Conservation (phyloP, 2,113 vertebrate genomes). For the Nothobranchius furzeri region DNA sequence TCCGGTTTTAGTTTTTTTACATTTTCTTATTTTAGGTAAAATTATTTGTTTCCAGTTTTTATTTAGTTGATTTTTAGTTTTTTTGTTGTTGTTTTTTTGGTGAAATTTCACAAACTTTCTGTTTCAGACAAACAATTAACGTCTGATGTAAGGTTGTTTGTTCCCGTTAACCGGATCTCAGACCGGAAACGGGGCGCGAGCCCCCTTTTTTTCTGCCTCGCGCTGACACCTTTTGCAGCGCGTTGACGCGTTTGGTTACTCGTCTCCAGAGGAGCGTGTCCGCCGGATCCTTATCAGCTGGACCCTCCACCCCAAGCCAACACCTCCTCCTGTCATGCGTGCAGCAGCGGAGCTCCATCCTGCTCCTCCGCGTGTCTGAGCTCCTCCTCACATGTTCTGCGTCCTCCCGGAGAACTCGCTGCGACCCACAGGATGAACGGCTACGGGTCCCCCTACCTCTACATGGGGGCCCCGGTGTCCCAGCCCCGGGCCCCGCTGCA, state of each 20-base stretch:
- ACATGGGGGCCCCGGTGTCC: constrained; percentile 92
- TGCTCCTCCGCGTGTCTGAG: constrained; percentile 37
- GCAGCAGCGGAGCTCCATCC: constrained; percentile 58
- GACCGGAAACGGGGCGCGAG: background rate
- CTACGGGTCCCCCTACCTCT: constrained; percentile 94
- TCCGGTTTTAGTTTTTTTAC: too few relatives aligned
- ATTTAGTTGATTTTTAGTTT: too few relatives aligned
- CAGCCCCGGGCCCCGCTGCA: constrained; percentile 91
- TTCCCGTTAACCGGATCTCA: background rate
- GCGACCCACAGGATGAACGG: constrained; percentile 84
- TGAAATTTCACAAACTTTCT: too few relatives aligned
- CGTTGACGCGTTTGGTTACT: constrained; percentile 69
- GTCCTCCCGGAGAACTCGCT: constrained; percentile 25
- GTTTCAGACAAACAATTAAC: too few relatives aligned
- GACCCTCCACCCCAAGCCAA: constrained; percentile 58
- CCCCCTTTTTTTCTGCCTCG: background rate
- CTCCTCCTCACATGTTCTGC: constrained; percentile 23
- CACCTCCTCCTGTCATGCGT: constrained; percentile 68
- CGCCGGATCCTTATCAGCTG: constrained; percentile 68
- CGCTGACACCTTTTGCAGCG: constrained; percentile 28
- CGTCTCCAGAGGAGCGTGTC: constrained; percentile 66
- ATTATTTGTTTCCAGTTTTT: too few relatives aligned
- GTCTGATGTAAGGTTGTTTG: too few relatives aligned
- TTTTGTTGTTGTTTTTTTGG: too few relatives aligned
- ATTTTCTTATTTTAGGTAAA: too few relatives aligned